Conservation (phyloP, 2,888 invertebrate genomes). For the Noctua janthina region DNA sequence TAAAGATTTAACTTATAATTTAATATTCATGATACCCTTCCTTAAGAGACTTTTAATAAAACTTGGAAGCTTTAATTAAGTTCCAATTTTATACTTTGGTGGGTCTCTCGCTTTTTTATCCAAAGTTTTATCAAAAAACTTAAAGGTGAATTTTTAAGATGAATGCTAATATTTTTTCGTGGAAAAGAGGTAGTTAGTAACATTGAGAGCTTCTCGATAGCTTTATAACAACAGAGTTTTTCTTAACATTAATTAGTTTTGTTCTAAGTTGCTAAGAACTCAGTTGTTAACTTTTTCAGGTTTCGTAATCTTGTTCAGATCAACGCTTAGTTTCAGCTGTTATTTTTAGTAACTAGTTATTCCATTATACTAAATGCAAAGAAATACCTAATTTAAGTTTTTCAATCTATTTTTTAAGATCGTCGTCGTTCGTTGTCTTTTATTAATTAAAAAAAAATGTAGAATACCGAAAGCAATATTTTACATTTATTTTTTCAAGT, state of each 20-base stretch:
- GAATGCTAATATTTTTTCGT: constrained; percentile 34
- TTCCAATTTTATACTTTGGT: constrained; percentile 60
- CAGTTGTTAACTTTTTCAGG: background rate
- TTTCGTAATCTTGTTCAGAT: background rate
- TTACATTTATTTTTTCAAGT: background rate
- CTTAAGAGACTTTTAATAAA: constrained; percentile 61
- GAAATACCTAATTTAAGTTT: background rate
- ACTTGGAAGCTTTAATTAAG: constrained; percentile 62
- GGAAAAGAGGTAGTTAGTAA: constrained; percentile 7
- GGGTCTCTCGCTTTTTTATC: constrained; percentile 20
- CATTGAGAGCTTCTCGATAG: background rate
- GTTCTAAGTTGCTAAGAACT: background rate
- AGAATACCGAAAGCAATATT: background rate
- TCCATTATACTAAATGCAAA: background rate
- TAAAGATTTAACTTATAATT: constrained; percentile 19
- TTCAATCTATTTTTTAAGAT: background rate
- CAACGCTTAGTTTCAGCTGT: background rate
- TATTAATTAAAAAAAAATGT: background rate
- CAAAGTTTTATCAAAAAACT: constrained; percentile 52
- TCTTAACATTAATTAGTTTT: constrained; percentile 11
- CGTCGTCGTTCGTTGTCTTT: background rate
- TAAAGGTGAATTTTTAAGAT: background rate
- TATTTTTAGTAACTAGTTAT: background rate
- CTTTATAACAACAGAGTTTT: constrained; percentile 1
- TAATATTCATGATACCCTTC: constrained; percentile 53